Evolutionary conservation across 2,113 vertebrate species (phyloP), one percentile per base, ranked within the genome.

Genomic region (Pelobates fuscus): DNA sequence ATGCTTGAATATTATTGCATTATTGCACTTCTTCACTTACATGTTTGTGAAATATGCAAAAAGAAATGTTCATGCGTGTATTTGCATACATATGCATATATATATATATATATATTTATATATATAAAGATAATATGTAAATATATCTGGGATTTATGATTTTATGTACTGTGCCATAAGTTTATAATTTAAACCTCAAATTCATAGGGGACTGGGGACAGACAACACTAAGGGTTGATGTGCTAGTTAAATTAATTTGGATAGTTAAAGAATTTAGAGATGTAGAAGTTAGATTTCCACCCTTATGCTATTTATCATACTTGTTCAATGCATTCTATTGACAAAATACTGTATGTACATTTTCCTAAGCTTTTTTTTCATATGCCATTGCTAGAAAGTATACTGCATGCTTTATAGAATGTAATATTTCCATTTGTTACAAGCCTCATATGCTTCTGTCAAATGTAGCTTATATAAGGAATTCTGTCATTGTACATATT

Each of bases 41-140:
- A 87, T 84, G 67, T 81, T 67, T 75, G 75, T 85, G 75, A 88
- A 87, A 88, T 89, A 87, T 88, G 80, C 84, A 89, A 83, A 72
- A 75, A 78, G 5, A 67, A 17, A 83, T 78, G 57, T 23, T 79
- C 82, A 69, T 55, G 12, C 82, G 82, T 87, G 68, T 79, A 86
- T 82, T 82, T 83, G 80, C 80, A 78, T 57, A 71, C 63, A 17
- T 86, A 71, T 21, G 4, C 24, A 75, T 75, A 67, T 5, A 67
- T 29, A 30, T 67, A 75, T 46, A 43, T 66, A 37, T 20, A 70
- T 46, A 66, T 24, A 59, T 59, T 21, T 29, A 58, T 25, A 59
- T 44, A 60, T n/a, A n/a, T n/a, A n/a, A n/a, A n/a, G n/a, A n/a
- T n/a, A n/a, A n/a, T n/a, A n/a, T n/a, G n/a, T n/a, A 29, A 54